phyloP scores from a whole-genome alignment of 2,888 invertebrate genomes.

The Andrena camellia region DNA sequence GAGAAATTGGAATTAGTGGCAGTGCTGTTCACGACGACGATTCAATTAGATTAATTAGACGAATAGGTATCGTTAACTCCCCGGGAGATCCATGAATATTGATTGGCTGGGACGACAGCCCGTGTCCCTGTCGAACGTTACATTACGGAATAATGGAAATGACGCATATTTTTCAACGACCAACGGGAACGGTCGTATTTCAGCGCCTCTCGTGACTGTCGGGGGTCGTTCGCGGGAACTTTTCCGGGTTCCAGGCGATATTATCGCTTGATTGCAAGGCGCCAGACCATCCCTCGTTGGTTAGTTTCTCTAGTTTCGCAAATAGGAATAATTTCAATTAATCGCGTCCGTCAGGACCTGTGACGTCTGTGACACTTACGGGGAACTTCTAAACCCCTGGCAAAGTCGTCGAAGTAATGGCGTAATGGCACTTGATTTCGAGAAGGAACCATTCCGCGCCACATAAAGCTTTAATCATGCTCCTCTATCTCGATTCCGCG shows the following conservation, averaged over 20 bases:
- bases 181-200: neutral
- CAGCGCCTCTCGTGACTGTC: neutral
- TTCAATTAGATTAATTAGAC: conserved; percentile 22
- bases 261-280: neutral
- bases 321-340: neutral
- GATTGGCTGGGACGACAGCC: neutral
- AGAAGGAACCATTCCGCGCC: conserved; percentile 13
- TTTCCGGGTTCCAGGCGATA: neutral
- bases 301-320: neutral
- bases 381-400: neutral
- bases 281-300: neutral
- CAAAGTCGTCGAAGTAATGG: neutral
- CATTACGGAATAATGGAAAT: conserved; percentile 7
- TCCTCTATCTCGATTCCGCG: neutral
- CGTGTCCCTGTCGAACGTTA: conserved; percentile 2
- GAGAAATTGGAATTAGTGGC: conserved; percentile 21
- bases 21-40: neutral
- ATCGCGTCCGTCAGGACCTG: neutral
- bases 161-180: neutral
- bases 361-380: neutral
- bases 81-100: conserved; percentile 24
- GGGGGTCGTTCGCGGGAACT: conserved; percentile 1
- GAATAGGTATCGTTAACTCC: conserved; percentile 21
- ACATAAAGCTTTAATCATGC: neutral
- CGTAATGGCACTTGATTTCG: neutral